A percentile compares a stretch with the other conserved stretches of the same genome.
These are phyloP conservation scores for Callocephalon fimbriatum DNA, from an alignment of 2,113 vertebrate species.

Conservation along the genomic window DNA sequence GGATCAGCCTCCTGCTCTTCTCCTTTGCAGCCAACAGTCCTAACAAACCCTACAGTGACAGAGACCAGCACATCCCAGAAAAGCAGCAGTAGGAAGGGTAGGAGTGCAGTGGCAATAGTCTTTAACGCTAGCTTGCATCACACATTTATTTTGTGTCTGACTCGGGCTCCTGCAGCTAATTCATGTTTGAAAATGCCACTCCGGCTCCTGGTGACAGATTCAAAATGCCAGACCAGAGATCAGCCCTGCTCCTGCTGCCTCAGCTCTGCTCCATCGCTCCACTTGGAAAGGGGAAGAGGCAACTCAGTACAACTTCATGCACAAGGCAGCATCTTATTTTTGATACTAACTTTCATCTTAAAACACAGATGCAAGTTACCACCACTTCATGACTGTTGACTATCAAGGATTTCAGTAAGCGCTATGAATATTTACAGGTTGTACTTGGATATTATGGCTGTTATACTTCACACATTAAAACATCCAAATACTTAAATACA, in stretches of 20 bases:
- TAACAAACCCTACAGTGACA: background rate
- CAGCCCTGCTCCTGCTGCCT: background rate
- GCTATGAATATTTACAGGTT: background rate
- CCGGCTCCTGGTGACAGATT: background rate
- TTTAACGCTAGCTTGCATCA: background rate
- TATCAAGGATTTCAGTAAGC: background rate
- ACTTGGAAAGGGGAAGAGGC: background rate
- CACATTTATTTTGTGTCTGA: background rate
- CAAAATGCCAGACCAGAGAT: background rate
- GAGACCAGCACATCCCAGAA: background rate
- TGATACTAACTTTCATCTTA: background rate
- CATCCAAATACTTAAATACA: background rate
- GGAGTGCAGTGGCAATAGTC: background rate
- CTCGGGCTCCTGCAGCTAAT: background rate
- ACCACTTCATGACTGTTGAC: background rate
- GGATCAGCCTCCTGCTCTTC: background rate
- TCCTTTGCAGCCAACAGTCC: background rate
- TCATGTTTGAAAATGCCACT: background rate
- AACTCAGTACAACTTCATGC: background rate
- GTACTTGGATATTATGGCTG: background rate
- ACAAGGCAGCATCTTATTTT: background rate
- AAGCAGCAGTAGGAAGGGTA: background rate
- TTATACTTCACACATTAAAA: background rate
- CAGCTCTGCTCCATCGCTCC: accelerated
- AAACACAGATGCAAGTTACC: background rate